Percentiles rank a stretch among this genome's conserved stretches.
These are phyloP conservation scores for Strigamia maritima DNA, from an alignment of 2,888 invertebrate species.

Conservation along the genomic window DNA sequence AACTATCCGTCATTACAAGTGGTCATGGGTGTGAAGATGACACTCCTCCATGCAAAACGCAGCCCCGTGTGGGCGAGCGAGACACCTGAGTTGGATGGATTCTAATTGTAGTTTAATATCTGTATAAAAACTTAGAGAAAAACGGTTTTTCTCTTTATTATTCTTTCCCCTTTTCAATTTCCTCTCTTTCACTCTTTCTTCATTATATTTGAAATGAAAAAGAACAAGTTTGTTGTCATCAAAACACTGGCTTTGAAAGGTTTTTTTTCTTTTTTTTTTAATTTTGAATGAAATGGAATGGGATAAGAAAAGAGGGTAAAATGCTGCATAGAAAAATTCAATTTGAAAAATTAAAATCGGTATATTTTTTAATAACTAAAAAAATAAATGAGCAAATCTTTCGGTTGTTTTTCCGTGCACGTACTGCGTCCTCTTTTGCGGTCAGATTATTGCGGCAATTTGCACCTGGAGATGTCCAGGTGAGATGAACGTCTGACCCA, in stretches of 20 bases:
- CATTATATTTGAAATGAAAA: conserved; percentile 1
- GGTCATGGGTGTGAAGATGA: conserved; percentile 30
- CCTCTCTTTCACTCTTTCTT: conserved; percentile 10
- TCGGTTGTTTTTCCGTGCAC: conserved; percentile 12
- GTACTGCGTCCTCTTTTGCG: conserved; percentile 8
- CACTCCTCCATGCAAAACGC: conserved; percentile 21
- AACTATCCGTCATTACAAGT: conserved; percentile 18
- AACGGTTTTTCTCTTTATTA: background rate
- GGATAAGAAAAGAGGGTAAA: conserved; percentile 22
- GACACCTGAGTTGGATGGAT: conserved; percentile 26
- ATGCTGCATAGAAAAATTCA: conserved; percentile 1
- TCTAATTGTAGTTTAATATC: conserved; percentile 34
- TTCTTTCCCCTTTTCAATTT: background rate
- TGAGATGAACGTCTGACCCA: conserved; percentile 26
- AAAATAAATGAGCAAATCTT: conserved; percentile 7
- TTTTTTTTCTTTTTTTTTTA: background rate
- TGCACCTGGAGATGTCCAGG: conserved; percentile 26
- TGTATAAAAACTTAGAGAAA: conserved; percentile 7
- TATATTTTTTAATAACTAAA: background rate
- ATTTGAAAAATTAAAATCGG: conserved; percentile 6
- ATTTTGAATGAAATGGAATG: background rate
- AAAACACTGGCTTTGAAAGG: background rate
- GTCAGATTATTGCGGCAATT: conserved; percentile 28
- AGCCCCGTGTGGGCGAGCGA: background rate
- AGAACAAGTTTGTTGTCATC: conserved; percentile 23